These are phyloP conservation scores for Callorhinus ursinus DNA, from an alignment of 2,113 vertebrate species.

Conservation along the genomic window DNA sequence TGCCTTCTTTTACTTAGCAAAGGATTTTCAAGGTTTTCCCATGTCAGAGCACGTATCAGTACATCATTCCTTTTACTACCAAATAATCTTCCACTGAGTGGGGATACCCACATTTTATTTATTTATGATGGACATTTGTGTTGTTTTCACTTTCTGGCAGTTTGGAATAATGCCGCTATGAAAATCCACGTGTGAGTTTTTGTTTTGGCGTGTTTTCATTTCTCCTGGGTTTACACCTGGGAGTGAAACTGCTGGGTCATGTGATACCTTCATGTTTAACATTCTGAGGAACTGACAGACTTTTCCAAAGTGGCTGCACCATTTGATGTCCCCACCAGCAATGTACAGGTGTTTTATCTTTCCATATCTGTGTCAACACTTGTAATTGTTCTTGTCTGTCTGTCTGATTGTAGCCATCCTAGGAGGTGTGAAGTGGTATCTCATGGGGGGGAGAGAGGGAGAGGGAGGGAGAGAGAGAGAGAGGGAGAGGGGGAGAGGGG, in stretches of 20 bases:
- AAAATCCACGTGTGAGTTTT: neutral
- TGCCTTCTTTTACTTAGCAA: neutral
- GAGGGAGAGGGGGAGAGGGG: no score
- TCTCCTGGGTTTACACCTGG: neutral
- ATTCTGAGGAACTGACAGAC: neutral
- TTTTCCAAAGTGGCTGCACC: neutral
- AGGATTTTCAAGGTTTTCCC: neutral
- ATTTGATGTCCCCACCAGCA: neutral
- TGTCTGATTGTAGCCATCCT: neutral
- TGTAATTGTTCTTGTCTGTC: neutral
- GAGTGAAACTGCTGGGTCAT: neutral
- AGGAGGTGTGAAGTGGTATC: neutral
- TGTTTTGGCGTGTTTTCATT: neutral
- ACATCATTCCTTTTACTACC: neutral
- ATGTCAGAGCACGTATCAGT: neutral
- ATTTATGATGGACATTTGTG: neutral
- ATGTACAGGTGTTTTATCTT: neutral
- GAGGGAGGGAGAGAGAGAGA: no score
- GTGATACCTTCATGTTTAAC: neutral
- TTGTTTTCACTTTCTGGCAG: neutral
- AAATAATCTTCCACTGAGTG: neutral
- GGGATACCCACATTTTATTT: neutral
- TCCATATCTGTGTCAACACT: neutral
- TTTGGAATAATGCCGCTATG: neutral
- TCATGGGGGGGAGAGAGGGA: neutral